Evolutionary conservation across 2,113 vertebrate species (phyloP), one percentile per base, ranked within the genome.

Genomic region (Podilymbus podiceps): DNA sequence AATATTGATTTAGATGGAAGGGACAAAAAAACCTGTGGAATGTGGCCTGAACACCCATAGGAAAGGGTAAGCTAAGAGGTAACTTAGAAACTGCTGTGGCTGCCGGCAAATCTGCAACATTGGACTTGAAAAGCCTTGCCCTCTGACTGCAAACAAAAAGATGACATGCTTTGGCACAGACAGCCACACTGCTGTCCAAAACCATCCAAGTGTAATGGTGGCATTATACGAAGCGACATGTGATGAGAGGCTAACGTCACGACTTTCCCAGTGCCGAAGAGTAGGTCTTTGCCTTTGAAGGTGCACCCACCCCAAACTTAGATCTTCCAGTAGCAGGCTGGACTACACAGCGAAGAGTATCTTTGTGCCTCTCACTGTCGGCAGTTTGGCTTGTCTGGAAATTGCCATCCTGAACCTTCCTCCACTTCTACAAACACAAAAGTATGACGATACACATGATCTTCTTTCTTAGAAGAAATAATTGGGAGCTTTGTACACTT

Each of bases 221-320:
- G 25, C 42, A 30, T 52, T 38, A 24, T 62, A 71, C 0, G 2
- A 82, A 85, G 52, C 17, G 60, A 38, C 0, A 0, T 19, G 20
- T 31, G 25, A 58, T 12, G 71, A 82, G 16, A 66, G 3, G 40
- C 13, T 46, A 64, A 44, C 0, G 1, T 50, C 24, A 16, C 38
- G 55, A 12, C n/a, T 88, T 81, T 42, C 11, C 21, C 24, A 35
- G 10, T 0, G 2, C 38, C 0, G 1, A 81, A 84, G 33, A 5
- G 35, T n/a, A 76, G 71, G 33, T 35, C 17, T 82, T 85, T 33
- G 63, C 31, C 23, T 88, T 44, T 74, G 80, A 78, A 82, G 46
- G 33, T 49, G 35, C 31, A 82, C 38, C 6, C 30, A 55, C 12
- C 20, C 52, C 38, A 88, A 52, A 78, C n/a, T 35, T 25, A 19